A percentile compares a stretch with the other conserved stretches of the same genome.
These are phyloP conservation scores for Meteorus cinctellus DNA, from an alignment of 2,888 invertebrate species.

Conservation along the genomic window DNA sequence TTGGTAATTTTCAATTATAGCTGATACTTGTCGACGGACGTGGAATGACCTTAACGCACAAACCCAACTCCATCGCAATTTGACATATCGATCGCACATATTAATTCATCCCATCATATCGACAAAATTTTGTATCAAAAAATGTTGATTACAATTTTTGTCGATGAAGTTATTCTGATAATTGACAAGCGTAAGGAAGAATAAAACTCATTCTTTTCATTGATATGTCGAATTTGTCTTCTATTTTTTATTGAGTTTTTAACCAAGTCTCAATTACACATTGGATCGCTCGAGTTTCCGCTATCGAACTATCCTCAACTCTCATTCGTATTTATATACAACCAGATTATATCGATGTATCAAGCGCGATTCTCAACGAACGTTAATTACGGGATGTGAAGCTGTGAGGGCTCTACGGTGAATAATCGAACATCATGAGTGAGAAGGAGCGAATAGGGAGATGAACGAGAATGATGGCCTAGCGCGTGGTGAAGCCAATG, in stretches of 20 bases:
- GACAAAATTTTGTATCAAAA: too few relatives aligned
- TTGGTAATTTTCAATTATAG: too few relatives aligned
- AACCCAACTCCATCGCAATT: too few relatives aligned
- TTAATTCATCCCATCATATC: too few relatives aligned
- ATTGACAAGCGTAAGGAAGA: not conserved
- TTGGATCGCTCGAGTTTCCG: conserved; percentile 21
- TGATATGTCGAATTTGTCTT: not conserved
- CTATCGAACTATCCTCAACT: conserved; percentile 24
- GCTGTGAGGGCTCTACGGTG: conserved; percentile 28
- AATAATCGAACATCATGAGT: conserved; percentile 33
- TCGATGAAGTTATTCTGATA: not conserved
- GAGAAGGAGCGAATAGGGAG: conserved; percentile 21
- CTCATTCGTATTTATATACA: conserved; percentile 16
- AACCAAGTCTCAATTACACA: conserved; percentile 20
- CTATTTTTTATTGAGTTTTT: conserved; percentile 18
- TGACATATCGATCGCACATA: too few relatives aligned
- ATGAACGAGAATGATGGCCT: conserved; percentile 27
- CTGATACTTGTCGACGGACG: too few relatives aligned
- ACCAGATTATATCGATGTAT: conserved; percentile 25
- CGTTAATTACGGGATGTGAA: conserved; percentile 33
- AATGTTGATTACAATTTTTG: not conserved
- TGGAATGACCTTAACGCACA: too few relatives aligned
- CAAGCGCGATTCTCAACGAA: conserved; percentile 25
- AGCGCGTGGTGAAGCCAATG: conserved; percentile 15
- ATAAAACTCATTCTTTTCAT: not conserved